Evolutionary conservation across 2,797 vertebrate species (phyloP), one percentile per base, ranked within the genome.

Genomic region (Tragopan temminckii): DNA sequence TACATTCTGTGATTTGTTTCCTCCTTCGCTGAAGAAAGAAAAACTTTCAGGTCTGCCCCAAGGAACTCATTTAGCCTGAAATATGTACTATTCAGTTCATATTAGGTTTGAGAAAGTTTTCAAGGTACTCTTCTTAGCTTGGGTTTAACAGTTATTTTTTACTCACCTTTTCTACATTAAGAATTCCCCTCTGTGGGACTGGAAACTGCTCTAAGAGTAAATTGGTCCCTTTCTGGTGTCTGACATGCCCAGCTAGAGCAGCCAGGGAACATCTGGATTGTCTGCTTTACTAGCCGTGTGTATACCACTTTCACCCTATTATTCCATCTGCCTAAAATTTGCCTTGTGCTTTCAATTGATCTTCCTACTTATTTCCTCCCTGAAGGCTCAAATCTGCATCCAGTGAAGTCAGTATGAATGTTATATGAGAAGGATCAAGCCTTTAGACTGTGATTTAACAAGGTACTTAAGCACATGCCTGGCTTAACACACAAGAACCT

Each of bases 381-480:
- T 3, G 20, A 94, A 78, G 90, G 66, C 80, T 88, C 63, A 88
- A 69, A 89, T 78, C 82, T 95, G 46, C 76, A 94, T 88, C 67
- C 76, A 85, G 40, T 80, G 70, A 88, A 92, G 90, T 81, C 80
- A 59, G 48, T 83, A 76, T 70, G 81, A 92, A 86, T 76, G 69
- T 59, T 89, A 66, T 57, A 90, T 67, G 82, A 89, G 92, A 83
- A 96, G 87, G 71, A 89, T 85, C 63, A 80, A 87, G 50, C 81
- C 76, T 85, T 96, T 90, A 90, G 84, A 90, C 62, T 90, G 75
- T 80, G 81, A 88, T 93, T 95, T 94, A 92, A 95, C 64, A 93
- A 93, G 92, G 43, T 88, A 83, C 61, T 90, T 93, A 93, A 89
- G 61, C 57, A 70, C 80, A 85, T 88, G 80, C 58, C 69, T 88